A percentile compares a stretch with the other conserved stretches of the same genome.
Evolutionary conservation across 1,140 invertebrate genomes (phyloP).

Genomic region (Spodoptera frugiperda): DNA sequence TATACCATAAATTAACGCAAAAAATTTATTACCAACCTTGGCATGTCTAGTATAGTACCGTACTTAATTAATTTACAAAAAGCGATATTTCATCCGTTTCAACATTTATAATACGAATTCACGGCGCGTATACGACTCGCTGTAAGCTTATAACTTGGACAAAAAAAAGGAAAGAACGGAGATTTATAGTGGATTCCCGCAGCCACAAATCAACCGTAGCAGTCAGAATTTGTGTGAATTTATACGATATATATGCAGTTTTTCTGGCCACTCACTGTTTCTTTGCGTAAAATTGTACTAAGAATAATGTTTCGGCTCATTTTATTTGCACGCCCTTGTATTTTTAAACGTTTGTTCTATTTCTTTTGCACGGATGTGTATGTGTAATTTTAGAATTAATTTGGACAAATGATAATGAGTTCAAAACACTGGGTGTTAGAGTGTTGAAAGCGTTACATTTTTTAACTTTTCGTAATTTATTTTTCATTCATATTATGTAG

Average conservation of each 20-base stretch:
- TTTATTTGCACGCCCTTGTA: slow-evolving; percentile 32
- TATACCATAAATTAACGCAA: too few species aligned
- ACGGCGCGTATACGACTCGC: not conserved
- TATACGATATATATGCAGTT: slow-evolving; percentile 64
- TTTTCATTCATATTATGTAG: too few species aligned
- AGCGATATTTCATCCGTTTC: too few species aligned
- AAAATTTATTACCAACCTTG: too few species aligned
- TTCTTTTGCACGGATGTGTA: slow-evolving; percentile 2
- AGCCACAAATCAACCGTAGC: slow-evolving; percentile 71
- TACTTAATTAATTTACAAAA: too few species aligned
- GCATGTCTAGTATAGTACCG: too few species aligned
- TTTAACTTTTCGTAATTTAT: too few species aligned
- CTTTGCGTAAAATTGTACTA: slow-evolving; percentile 33
- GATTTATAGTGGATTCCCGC: slow-evolving; percentile 72
- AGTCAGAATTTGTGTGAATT: slow-evolving; percentile 73
- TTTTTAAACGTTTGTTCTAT: slow-evolving; percentile 11
- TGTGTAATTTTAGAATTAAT: slow-evolving; percentile 27
- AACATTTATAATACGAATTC: not conserved
- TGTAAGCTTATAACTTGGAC: slow-evolving; percentile 48
- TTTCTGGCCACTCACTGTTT: slow-evolving; percentile 57
- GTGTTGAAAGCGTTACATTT: too few species aligned
- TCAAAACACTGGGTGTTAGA: not conserved
- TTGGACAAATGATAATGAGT: not conserved
- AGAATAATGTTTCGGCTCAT: slow-evolving; percentile 33
- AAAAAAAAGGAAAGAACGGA: slow-evolving; percentile 61